These are phyloP conservation scores for Pitta sordida DNA, from an alignment of 2,113 vertebrate species.

Conservation along the genomic window DNA sequence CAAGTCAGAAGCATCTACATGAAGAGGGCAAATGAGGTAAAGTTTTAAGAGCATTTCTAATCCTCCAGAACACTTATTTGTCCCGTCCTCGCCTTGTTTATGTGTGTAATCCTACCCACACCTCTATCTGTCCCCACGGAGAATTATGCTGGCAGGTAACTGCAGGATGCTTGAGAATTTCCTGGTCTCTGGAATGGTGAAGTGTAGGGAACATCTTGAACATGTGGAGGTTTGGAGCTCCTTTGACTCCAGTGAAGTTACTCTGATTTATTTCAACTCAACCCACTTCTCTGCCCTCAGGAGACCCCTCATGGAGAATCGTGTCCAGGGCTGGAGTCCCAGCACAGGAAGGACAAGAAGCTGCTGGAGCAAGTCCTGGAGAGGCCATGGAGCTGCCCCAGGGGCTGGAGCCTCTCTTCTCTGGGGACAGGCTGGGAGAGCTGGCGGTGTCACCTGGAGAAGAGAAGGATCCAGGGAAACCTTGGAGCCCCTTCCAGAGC, in stretches of 20 bases:
- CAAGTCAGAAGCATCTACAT: neutral
- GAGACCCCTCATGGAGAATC: neutral
- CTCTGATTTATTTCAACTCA: neutral
- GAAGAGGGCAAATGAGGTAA: neutral
- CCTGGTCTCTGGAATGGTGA: neutral
- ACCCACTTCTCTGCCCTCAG: neutral
- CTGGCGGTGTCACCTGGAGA: too few relatives aligned
- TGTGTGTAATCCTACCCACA: neutral
- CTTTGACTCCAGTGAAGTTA: neutral
- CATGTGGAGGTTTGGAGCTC: neutral
- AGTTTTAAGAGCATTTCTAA: neutral
- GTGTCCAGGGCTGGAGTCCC: neutral
- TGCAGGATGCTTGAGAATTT: neutral
- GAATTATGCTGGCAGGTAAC: neutral
- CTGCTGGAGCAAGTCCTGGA: neutral
- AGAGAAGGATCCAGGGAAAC: neutral
- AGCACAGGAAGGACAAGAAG: neutral
- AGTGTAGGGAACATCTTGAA: neutral
- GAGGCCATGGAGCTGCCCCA: neutral
- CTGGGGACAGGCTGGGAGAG: neutral
- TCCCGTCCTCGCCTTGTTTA: neutral
- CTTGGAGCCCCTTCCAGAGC: neutral
- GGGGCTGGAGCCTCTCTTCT: neutral
- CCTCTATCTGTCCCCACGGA: fast-evolving
- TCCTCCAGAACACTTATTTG: neutral